These are phyloP conservation scores for Trematomus loennbergii DNA, from an alignment of 2,113 vertebrate species.

Conservation along the genomic window DNA sequence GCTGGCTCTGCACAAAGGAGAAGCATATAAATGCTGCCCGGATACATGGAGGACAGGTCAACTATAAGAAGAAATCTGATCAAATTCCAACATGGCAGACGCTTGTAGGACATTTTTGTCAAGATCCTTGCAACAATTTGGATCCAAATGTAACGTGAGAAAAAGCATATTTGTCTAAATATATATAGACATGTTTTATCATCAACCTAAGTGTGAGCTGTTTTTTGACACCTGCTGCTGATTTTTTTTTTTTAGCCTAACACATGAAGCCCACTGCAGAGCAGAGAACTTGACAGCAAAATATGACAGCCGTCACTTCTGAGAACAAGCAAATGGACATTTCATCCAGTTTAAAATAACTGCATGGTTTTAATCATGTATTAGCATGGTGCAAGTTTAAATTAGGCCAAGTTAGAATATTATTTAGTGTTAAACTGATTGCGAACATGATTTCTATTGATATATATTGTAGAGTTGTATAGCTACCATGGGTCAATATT, in stretches of 20 bases:
- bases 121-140: conserved; percentile 1
- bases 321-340: conserved; percentile 4
- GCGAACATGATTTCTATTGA: not conserved
- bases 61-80: conserved; percentile 5
- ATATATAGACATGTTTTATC: not conserved
- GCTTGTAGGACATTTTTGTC: not conserved
- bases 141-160: conserved; percentile 9
- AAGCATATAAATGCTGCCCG: not conserved
- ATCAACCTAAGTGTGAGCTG: not conserved
- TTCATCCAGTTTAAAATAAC: not conserved
- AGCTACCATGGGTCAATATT: not conserved
- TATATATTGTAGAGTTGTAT: not conserved
- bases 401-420: not conserved
- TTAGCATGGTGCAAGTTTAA: not conserved
- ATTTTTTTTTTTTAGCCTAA: not conserved
- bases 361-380: not conserved
- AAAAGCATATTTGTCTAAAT: not conserved
- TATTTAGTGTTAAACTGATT: not conserved
- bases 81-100: conserved; percentile 7
- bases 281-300: not conserved
- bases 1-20: not conserved
- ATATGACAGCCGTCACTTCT: conserved; percentile 1
- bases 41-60: not conserved
- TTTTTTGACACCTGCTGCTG: conserved; percentile 3
- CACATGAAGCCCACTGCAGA: not conserved